Percentiles rank a stretch among this genome's conserved stretches.
Conservation (phyloP, 2,113 vertebrate species). For the Albula glossodonta region DNA sequence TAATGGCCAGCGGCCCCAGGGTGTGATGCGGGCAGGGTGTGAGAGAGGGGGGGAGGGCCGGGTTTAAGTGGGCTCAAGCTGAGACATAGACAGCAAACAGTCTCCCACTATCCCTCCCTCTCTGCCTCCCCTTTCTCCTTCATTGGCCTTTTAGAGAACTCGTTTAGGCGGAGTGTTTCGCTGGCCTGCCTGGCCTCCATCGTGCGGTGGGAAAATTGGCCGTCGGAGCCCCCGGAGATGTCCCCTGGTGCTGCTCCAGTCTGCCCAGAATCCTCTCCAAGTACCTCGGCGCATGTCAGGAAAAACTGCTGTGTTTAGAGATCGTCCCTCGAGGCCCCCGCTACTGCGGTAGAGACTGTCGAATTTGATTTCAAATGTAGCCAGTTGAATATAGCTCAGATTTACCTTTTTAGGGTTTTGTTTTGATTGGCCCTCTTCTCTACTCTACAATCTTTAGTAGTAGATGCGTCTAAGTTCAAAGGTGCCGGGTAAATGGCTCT, state of each 20-base stretch:
- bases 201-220: background rate
- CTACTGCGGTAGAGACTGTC: constrained; percentile 30
- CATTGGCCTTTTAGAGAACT: constrained; percentile 4
- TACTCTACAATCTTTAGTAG: background rate
- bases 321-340: background rate
- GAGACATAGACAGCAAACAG: constrained; percentile 3
- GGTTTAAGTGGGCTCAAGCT: constrained; percentile 26
- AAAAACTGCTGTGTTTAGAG: background rate
- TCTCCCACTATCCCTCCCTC: background rate
- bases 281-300: background rate
- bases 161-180: background rate
- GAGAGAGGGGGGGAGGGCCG: constrained; percentile 24
- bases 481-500: too few species aligned
- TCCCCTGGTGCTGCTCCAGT: background rate
- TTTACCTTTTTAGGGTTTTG: constrained; percentile 42
- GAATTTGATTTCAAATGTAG: background rate
- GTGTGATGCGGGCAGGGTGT: background rate
- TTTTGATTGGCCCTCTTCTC: background rate
- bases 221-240: background rate
- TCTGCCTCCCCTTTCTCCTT: constrained; percentile 39
- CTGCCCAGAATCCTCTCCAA: constrained; percentile 6
- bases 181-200: background rate
- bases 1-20: constrained; percentile 4
- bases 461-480: background rate
- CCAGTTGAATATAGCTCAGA: constrained; percentile 47